Base-by-base conservation (phyloP, 2,113 vertebrate genomes). In the Amphilophus citrinellus region DNA sequence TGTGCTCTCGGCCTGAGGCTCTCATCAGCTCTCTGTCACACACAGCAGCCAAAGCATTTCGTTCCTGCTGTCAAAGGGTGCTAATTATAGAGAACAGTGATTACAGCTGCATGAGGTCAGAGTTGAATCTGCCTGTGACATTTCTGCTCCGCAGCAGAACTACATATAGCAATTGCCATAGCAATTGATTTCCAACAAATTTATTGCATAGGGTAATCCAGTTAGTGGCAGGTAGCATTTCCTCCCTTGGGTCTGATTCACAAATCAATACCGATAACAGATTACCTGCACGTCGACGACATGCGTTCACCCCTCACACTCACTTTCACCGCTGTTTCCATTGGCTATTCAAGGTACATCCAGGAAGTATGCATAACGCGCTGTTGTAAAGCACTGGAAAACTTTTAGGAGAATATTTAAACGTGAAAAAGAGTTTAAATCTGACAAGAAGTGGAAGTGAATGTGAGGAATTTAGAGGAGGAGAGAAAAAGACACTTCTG, bases 231-330 rank as follows among this genome's bases (percentile, higher is more conserved):
- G 75, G 42, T 20, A 24, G 73, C 44, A 58, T 57, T n/a, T 78
- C 66, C 79, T 75, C 80, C 87, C 78, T 6, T 14, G 65, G 79
- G 78, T 77, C 76, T 80, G 71, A 82, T 32, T 83, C 59, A 59
- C 56, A 22, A 82, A 93, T 94, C 94, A 76, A 90, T 93, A 83
- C 11, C 59, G 84, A 79, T 85, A 84, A 84, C 78, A 32, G 86
- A 84, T 89, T 76, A 83, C 9, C 63, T 15, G 7, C 57, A 66
- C 24, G 60, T 7, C 3, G 3, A 42, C 65, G 78, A 62, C 79
- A 77, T 7, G n/a, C 14, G 27, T n/a, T 77, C 60, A 20, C 62
- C 42, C 10, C 60, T 30, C 32, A 59, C 32, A 9, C 77, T 66
- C 8, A 44, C 30, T 53, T 0, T 32, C 60, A 80, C 50, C 20